phyloP scores from a whole-genome alignment of 35 echinoderm and acorn worm species.

The Strongylocentrotus purpuratus region DNA sequence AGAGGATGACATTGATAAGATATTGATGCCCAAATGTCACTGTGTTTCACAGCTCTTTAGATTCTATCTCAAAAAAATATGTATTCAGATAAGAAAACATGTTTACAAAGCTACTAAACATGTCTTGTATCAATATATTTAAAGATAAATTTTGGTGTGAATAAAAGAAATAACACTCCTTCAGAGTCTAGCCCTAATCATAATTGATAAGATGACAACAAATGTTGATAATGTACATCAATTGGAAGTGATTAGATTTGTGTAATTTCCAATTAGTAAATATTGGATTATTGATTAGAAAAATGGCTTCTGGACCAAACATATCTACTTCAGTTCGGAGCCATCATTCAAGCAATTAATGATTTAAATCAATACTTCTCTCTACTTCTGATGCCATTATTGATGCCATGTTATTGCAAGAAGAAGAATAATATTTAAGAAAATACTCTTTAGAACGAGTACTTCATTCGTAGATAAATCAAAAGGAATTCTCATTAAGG shows the following conservation, averaged over 20 bases:
- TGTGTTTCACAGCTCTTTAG: not conserved
- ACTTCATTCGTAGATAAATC: not conserved
- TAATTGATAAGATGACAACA: slow-evolving; percentile 12
- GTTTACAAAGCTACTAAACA: not conserved
- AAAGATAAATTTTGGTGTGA: not conserved
- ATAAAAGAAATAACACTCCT: not conserved
- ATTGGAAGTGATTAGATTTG: too few relatives aligned
- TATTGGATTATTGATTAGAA: not conserved
- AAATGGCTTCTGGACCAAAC: not conserved
- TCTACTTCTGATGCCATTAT: not conserved
- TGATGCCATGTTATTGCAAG: not conserved
- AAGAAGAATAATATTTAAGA: not conserved
- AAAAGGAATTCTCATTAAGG: not conserved
- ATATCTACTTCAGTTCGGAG: not conserved
- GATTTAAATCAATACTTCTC: not conserved
- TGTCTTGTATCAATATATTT: not conserved
- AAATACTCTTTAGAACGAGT: not conserved
- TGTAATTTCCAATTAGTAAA: not conserved
- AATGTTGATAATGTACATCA: not conserved
- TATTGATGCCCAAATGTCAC: not conserved
- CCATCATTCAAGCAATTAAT: not conserved
- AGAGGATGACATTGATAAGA: not conserved
- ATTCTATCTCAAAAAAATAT: not conserved
- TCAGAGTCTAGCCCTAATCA: not conserved
- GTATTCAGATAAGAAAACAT: not conserved